These are phyloP conservation scores for Salarias fasciatus DNA, from an alignment of 2,797 vertebrate genomes.

Conservation along the genomic window DNA sequence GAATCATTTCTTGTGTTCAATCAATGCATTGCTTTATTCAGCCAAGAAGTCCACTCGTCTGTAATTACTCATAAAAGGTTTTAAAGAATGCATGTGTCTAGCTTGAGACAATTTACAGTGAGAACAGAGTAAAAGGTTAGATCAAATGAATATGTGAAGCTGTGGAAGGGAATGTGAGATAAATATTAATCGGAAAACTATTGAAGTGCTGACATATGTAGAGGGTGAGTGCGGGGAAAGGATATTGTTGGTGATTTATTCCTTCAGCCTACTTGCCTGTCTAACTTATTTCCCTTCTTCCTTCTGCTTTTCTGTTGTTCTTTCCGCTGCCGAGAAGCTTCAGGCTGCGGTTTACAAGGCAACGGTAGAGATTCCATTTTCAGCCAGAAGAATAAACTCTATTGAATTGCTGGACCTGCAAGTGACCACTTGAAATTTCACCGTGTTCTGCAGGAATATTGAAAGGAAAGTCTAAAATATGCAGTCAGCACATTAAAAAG, in stretches of 20 bases:
- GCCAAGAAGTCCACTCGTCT: constrained; percentile 29
- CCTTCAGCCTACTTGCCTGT: constrained; percentile 17
- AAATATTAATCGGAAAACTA: constrained; percentile 55
- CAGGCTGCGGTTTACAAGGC: constrained; percentile 44
- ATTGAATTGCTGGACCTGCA: constrained; percentile 15
- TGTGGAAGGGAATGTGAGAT: constrained; percentile 41
- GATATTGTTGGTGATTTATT: constrained; percentile 57
- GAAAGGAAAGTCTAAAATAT: no score
- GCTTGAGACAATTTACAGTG: constrained; percentile 40
- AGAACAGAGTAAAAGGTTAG: constrained; percentile 41
- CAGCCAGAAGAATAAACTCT: constrained; percentile 33
- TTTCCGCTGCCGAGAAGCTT: constrained; percentile 21
- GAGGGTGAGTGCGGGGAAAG: constrained; percentile 48
- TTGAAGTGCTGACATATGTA: constrained; percentile 65
- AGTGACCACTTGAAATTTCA: constrained; percentile 17
- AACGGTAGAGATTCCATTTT: constrained; percentile 45
- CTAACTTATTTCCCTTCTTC: constrained; percentile 30
- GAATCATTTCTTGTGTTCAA: constrained; percentile 28
- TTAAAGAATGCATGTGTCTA: constrained; percentile 36
- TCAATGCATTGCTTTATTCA: constrained; percentile 32
- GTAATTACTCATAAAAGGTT: constrained; percentile 39
- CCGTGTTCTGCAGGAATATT: no score
- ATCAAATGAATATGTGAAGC: constrained; percentile 63
- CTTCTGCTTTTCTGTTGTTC: constrained; percentile 31
- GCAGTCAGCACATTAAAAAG: no score